Percentiles rank a stretch among this genome's conserved stretches.
These are phyloP conservation scores for Drosophila lutescens DNA, from an alignment of 2,888 invertebrate species.

Conservation along the genomic window DNA sequence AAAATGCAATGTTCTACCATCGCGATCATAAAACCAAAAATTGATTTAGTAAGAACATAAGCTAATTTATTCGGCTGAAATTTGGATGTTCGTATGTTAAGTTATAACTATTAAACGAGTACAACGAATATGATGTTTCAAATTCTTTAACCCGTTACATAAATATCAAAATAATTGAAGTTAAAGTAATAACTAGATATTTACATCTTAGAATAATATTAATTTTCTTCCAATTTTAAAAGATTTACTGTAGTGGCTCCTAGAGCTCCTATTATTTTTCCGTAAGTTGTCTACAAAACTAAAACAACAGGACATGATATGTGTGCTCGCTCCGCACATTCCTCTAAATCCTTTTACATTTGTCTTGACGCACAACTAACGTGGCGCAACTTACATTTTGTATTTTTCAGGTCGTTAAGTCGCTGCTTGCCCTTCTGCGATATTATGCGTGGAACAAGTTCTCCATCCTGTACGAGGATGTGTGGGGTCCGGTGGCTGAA, in stretches of 20 bases:
- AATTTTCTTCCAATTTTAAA: too few species aligned
- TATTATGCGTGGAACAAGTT: slow-evolving; percentile 98
- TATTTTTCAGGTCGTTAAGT: slow-evolving; percentile 92
- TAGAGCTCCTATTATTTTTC: not conserved
- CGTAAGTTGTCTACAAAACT: not conserved
- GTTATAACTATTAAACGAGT: not conserved
- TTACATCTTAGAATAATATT: too few species aligned
- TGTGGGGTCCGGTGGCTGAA: slow-evolving; percentile 92
- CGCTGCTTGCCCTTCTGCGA: slow-evolving; percentile 94
- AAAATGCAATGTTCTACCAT: not conserved
- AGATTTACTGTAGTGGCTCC: too few species aligned
- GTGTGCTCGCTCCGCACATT: not conserved
- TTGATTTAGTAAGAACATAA: not conserved
- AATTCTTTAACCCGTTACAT: too few species aligned
- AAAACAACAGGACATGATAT: not conserved
- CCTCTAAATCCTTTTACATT: not conserved
- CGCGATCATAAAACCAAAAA: not conserved
- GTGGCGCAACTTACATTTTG: slow-evolving; percentile 8
- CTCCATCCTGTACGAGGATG: slow-evolving; percentile 93
- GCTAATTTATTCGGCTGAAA: not conserved
- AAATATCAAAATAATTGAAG: too few species aligned
- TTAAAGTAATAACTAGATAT: too few species aligned
- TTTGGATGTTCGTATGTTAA: not conserved
- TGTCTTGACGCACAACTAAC: slow-evolving; percentile 5
- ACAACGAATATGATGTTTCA: not conserved